Base-by-base conservation (phyloP, 2,888 invertebrate genomes). In the Deroplatys truncata region DNA sequence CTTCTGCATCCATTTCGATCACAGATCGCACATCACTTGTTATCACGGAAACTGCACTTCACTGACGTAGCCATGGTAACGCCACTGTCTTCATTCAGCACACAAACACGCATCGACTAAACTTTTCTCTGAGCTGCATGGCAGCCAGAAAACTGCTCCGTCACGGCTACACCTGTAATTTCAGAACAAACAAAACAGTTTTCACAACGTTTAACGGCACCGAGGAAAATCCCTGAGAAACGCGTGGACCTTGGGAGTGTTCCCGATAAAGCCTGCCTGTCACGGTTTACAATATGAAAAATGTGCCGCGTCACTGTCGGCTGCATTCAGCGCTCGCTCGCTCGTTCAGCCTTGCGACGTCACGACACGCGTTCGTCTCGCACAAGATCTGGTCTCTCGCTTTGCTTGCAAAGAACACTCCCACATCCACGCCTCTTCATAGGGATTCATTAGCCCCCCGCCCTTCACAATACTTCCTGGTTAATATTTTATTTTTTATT, bases 1-100 rank as follows among this genome's bases (percentile, higher is more conserved):
- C 90, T 56, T 85, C 90, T 10, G 85, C 90, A 84, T 90, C 90
- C 90, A 90, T 93, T 16, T 25, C 25, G 20, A 72, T 20, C 56
- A 56, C 56, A 15, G 13, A 31, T 35, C 35, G 9, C 43, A 43
- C 43, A 43, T 43, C 43, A 43, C 43, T 43, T 43, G 43, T 20
- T 72, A 72, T 72, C 56, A 72, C 56, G 7, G 20, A 72, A 72
- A 72, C 25, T 72, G 56, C 56, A 72, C 56, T 72, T 72, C 56
- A 72, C 56, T 72, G 56, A 72, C 20, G 20, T 72, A 72, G 25
- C 20, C 56, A 72, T 72, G 56, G 56, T 20, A 72, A 72, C 56
- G 56, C 56, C 8, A 8, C 35, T 35, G 5, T 9, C 2, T 31
- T 31, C 5, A 31, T 3, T 8, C 1, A 2, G 15, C 56, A 72